Evolutionary conservation across 1,140 invertebrate species (phyloP).

Genomic region (Diprion similis): DNA sequence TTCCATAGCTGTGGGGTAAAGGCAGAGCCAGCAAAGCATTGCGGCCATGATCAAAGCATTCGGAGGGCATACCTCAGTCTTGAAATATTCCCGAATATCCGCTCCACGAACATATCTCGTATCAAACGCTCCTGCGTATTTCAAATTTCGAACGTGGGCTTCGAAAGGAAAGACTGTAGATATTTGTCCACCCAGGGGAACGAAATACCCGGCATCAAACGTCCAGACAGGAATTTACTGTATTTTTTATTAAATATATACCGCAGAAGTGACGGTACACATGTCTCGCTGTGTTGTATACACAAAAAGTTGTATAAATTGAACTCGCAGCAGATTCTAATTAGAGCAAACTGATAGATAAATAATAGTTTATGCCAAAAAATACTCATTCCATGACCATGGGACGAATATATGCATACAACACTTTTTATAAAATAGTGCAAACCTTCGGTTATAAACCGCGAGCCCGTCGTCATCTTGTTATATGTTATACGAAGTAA

Average conservation of each 20-base stretch:
- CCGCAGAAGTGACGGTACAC: too few species aligned
- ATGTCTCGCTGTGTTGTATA: too few species aligned
- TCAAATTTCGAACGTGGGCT: neutral
- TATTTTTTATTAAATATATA: too few species aligned
- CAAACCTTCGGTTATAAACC: neutral
- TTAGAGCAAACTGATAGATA: too few species aligned
- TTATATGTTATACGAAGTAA: neutral
- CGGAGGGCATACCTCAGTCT: neutral
- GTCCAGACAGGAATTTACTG: too few species aligned
- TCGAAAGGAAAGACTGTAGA: neutral
- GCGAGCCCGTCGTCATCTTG: neutral
- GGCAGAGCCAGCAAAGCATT: neutral
- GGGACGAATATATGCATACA: too few species aligned
- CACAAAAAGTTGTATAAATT: too few species aligned
- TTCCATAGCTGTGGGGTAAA: neutral
- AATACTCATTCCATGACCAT: too few species aligned
- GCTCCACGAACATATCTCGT: conserved; percentile 4
- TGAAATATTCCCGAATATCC: conserved; percentile 4
- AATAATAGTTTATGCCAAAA: too few species aligned
- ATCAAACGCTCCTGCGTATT: conserved; percentile 1
- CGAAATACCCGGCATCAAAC: neutral
- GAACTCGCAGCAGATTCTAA: too few species aligned
- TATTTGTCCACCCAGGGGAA: neutral
- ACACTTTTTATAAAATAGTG: too few species aligned
- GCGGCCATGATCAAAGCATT: conserved; percentile 3